Base-by-base conservation (phyloP, 2,888 invertebrate genomes). In the Disparrhopalites patrizii region DNA sequence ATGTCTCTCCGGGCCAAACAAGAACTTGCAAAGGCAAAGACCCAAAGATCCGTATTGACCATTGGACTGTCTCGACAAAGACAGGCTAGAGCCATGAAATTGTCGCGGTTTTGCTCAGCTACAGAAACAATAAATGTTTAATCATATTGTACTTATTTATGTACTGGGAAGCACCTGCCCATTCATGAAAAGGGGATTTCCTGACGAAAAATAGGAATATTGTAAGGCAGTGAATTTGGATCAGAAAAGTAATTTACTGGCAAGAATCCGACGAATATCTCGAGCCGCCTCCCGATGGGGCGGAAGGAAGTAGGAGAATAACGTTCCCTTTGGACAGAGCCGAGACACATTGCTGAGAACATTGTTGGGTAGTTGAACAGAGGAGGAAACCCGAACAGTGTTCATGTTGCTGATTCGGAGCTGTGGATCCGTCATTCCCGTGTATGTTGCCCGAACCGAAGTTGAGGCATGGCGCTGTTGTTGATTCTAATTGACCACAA, bases 11-110 rank as follows among this genome's bases (percentile, higher is more conserved):
- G 84, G 80, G 90, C 90, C 75, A 89, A 82, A 23, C 91, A 79
- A 0, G 89, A 88, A 7, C 91, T 89, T 0, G 90, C 86, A 43
- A 86, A 84, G 50, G 87, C 85, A 78, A 91, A 92, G 78, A 90
- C 87, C 80, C 89, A 93, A 71, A 93, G 79, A 72, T 88, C 86
- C 0, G 91, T 87, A 79, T 93, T 93, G 1, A 73, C 36, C 58
- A 62, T 52, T 3, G 65, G 58, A 43, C 47, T 68, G 56, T 73
- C 73, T 66, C 90, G 84, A 51, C 86, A 83, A 76, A 82, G 91
- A 8, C 86, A 86, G 52, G 87, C 84, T 18, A 87, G 83, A 0
- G 90, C 85, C 75, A 85, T 80, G 65, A 91, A 83, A 70, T 91
- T 90, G 0, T 88, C 87, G 13, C 86, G 78, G 51, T 84, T 84